Percentiles rank a stretch among this genome's conserved stretches.
phyloP scores from a whole-genome alignment of 2,113 vertebrate genomes.

The Tautogolabrus adspersus region DNA sequence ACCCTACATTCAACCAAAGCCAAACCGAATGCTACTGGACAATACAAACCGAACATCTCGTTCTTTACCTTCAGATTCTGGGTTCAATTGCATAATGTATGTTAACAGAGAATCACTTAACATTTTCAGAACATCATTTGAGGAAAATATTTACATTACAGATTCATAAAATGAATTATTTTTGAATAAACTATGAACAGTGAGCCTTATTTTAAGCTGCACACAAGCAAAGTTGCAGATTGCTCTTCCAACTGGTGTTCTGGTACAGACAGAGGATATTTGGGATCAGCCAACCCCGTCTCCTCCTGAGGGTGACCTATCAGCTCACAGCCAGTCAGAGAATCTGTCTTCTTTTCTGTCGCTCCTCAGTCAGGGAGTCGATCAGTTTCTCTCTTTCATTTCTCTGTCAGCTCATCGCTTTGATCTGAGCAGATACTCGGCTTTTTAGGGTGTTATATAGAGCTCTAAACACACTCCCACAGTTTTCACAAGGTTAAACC shows the following conservation, averaged over 20 bases:
- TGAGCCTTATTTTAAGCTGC: neutral
- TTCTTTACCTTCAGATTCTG: too few species aligned
- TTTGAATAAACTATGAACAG: neutral
- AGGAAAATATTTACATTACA: neutral
- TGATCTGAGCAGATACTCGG: conserved; percentile 39
- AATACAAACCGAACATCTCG: too few species aligned
- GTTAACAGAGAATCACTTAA: too few species aligned
- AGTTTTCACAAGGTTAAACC: conserved; percentile 67
- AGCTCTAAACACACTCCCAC: conserved; percentile 23
- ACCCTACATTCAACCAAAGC: too few species aligned
- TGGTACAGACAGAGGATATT: neutral
- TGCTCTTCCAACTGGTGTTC: neutral
- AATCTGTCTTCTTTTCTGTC: conserved; percentile 26
- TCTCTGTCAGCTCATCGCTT: conserved; percentile 39
- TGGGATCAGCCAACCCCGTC: neutral
- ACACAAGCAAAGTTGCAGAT: neutral
- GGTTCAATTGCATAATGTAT: too few species aligned
- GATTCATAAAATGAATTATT: neutral
- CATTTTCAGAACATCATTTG: too few species aligned
- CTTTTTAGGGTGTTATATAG: conserved; percentile 37
- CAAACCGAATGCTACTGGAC: too few species aligned
- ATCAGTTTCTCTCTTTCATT: conserved; percentile 29
- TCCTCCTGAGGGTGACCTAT: conserved; percentile 32
- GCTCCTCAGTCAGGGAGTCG: conserved; percentile 16
- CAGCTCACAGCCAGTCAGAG: conserved; percentile 2